phyloP scores from a whole-genome alignment of 1,140 invertebrate species.

The Leptinotarsa lineolata region DNA sequence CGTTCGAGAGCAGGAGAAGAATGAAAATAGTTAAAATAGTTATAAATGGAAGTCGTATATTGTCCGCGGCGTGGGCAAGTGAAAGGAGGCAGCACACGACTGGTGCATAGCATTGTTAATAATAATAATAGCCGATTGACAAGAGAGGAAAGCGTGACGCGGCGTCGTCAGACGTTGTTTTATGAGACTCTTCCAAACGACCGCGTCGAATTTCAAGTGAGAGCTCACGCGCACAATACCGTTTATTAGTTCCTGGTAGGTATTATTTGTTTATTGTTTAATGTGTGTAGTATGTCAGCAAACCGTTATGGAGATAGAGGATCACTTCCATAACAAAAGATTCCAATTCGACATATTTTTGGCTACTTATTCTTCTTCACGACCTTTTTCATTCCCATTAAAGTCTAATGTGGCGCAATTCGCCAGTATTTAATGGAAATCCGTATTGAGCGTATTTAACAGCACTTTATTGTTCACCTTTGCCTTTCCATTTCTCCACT shows the following conservation, averaged over 20 bases:
- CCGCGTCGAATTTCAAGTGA: background rate
- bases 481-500: too few relatives aligned
- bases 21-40: background rate
- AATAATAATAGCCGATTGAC: constrained; percentile 39
- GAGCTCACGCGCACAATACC: background rate
- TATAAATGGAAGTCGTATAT: background rate
- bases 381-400: too few relatives aligned
- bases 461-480: too few relatives aligned
- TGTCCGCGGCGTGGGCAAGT: constrained; percentile 11
- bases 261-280: background rate
- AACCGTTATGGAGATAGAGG: too few relatives aligned
- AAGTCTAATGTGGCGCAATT: too few relatives aligned
- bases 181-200: background rate
- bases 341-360: too few relatives aligned
- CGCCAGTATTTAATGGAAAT: too few relatives aligned
- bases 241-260: background rate
- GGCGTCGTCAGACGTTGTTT: background rate
- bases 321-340: too few relatives aligned
- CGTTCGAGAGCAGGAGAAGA: background rate
- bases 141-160: constrained; percentile 42
- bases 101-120: constrained; percentile 38
- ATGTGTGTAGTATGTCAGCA: background rate
- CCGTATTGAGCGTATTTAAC: too few relatives aligned
- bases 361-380: too few relatives aligned
- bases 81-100: constrained; percentile 24